Base-by-base conservation (phyloP, 2,113 vertebrate genomes). In the Phoxinus phoxinus region DNA sequence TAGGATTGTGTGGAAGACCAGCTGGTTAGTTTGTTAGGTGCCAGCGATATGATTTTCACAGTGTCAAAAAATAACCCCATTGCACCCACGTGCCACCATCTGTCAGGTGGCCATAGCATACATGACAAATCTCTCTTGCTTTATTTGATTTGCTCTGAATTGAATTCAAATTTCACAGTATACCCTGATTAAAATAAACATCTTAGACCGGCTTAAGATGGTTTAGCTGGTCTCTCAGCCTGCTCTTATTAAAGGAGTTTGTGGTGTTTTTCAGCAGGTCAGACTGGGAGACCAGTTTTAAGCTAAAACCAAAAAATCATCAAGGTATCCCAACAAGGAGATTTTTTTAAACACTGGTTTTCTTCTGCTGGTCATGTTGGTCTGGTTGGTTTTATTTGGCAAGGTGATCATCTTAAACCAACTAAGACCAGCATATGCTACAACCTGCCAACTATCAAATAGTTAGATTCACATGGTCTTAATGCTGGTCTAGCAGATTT, bases 41-140 rank as follows among this genome's bases (percentile, higher is more conserved):
- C 92, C 92, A 94, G 90, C 79, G 53, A 59, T 48, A 90, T 91
- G 90, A 92, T 92, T 93, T 93, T 94, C 91, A 94, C 92, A 93
- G 89, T 81, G 91, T 91, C 77, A 89, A 88, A 93, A 93, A 94
- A 94, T 93, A 93, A 92, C 91, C 93, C 90, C 90, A 81, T 56
- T 84, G 51, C 91, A 91, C 91, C 92, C 89, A 94, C 93, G 93
- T 93, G 84, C 90, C 89, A 79, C 94, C 93, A 95, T 95, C 94
- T 95, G 94, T 93, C 93, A 93, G 90, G 90, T 91, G 91, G 88
- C 90, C 91, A 88, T 88, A 30, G 72, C 73, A 53, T 51, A 63
- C 53, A 30, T 27, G 25, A 74, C 84, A 56, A 81, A 56, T 30
- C 35, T 63, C 77, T 73, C 67, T 83, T 27, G 32, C 59, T 73